Percentiles rank a stretch among this genome's conserved stretches.
Evolutionary conservation across 2,113 vertebrate genomes (phyloP).

Genomic region (Asarcornis scutulata): DNA sequence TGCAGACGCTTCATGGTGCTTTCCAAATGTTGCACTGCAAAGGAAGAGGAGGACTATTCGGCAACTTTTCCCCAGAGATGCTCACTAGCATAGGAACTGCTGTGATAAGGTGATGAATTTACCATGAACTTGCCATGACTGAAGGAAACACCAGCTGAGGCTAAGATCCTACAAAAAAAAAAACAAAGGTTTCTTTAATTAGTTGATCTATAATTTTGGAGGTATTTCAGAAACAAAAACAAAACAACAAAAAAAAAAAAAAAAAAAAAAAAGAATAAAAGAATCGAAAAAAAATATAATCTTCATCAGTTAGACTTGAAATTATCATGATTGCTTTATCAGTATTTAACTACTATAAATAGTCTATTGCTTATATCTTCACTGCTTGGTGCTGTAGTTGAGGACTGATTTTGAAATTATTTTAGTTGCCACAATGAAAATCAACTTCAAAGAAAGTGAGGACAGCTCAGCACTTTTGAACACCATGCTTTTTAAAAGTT

Average conservation of each 20-base stretch:
- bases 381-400: not conserved
- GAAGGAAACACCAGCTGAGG: not conserved
- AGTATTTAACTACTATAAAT: not conserved
- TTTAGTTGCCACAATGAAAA: not conserved
- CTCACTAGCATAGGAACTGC: not conserved
- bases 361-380: not conserved
- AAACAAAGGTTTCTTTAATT: not conserved
- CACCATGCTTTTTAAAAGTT: not conserved
- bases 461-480: not conserved
- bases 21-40: not conserved
- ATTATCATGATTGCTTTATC: not conserved
- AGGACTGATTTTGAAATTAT: not conserved
- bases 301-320: not conserved
- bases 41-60: not conserved
- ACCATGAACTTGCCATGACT: not conserved
- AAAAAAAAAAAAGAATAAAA: not conserved
- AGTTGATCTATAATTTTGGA: not conserved
- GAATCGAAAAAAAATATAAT: not conserved
- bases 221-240: not conserved
- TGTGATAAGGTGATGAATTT: not conserved
- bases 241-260: not conserved
- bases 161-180: not conserved
- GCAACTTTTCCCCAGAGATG: not conserved
- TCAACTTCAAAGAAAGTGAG: not conserved
- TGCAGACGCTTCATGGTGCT: not conserved